A percentile compares a stretch with the other conserved stretches of the same genome.
phyloP scores from a whole-genome alignment of 1,140 invertebrate species.

The Venustaconcha ellipsiformis region DNA sequence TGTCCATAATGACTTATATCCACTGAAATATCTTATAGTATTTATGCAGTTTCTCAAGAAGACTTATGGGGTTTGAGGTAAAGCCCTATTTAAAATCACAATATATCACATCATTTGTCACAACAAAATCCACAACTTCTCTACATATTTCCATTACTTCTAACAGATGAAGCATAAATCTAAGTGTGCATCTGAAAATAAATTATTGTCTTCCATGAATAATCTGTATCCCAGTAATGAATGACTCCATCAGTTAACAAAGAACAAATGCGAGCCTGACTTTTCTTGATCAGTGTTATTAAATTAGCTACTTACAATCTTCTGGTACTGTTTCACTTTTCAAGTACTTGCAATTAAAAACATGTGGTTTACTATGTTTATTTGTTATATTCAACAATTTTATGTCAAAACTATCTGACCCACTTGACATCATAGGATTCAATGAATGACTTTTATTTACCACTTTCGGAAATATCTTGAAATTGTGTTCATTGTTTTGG shows the following conservation, averaged over 20 bases:
- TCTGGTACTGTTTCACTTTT: not conserved
- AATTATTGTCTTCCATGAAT: constrained; percentile 5
- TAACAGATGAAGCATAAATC: constrained; percentile 9
- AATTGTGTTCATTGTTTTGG: too few relatives aligned
- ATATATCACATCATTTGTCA: not conserved
- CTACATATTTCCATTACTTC: constrained; percentile 14
- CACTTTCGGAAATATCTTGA: too few relatives aligned
- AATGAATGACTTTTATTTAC: too few relatives aligned
- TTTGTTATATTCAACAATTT: too few relatives aligned
- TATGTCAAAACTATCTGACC: too few relatives aligned
- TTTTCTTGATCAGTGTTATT: constrained; percentile 7
- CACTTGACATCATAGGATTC: too few relatives aligned
- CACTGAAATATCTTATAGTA: too few relatives aligned
- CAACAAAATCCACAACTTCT: not conserved
- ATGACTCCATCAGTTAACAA: constrained; percentile 12
- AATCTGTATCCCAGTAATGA: not conserved
- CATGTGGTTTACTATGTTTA: too few relatives aligned
- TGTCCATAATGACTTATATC: too few relatives aligned
- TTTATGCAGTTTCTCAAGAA: too few relatives aligned
- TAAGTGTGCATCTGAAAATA: constrained; percentile 12
- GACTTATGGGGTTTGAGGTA: too few relatives aligned
- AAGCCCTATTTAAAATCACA: too few relatives aligned
- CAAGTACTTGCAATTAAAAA: not conserved
- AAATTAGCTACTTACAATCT: constrained; percentile 12
- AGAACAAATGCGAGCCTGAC: not conserved